Evolutionary conservation across 1,140 invertebrate genomes (phyloP), one percentile per base, ranked within the genome.

Genomic region (Lysiphlebus fabarum): DNA sequence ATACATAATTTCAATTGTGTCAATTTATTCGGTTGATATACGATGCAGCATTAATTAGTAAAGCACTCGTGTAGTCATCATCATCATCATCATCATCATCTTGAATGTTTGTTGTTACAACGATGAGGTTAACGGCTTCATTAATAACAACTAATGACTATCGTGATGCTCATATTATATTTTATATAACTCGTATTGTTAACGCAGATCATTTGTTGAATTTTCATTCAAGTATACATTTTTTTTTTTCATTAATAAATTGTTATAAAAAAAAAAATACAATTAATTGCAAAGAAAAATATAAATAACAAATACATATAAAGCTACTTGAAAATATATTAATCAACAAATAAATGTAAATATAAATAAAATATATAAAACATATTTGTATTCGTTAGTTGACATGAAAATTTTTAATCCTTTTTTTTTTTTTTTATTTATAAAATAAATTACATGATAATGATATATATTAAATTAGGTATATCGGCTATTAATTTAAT

Each of bases 331-430:
- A 14, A 34, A 38, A n/a, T n/a, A n/a, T n/a, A 49, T 26, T 26
- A 3, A 4, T 2, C 17, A 26, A 26, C 4, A 26, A 26, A 26
- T 26, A 26, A n/a, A n/a, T n/a, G n/a, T n/a, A n/a, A n/a, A n/a
- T n/a, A n/a, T n/a, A n/a, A n/a, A n/a, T n/a, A n/a, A n/a, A n/a
- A n/a, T n/a, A n/a, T n/a, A 2, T 26, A 1, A 26, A 26, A 26
- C 17, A 26, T 26, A 74, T 74, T 74, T 74, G 65, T 74, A 74
- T 73, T 74, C 72, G 72, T 74, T 74, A 74, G 65, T 64, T 36
- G 58, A 55, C 38, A 59, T 53, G 56, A 53, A 57, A 59, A 61
- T 61, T 60, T 26, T 26, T 26, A 26, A 26, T 43, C 58, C 58
- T 58, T 58, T 59, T 56, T n/a, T n/a, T n/a, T n/a, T n/a, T n/a